phyloP scores from a whole-genome alignment of 2,113 vertebrate genomes.

The Catagonus wagneri region DNA sequence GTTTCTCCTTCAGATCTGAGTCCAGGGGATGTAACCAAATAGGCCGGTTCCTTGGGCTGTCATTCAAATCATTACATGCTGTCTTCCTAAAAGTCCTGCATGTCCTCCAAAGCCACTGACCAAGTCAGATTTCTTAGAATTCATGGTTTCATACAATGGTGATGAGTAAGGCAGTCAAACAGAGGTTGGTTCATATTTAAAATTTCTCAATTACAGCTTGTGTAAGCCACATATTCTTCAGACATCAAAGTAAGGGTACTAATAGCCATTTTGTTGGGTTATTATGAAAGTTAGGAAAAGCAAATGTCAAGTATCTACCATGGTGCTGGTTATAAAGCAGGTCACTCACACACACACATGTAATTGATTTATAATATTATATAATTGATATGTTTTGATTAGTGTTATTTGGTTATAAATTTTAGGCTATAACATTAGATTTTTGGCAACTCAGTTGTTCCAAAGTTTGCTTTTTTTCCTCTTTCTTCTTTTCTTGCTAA shows the following conservation, averaged over 20 bases:
- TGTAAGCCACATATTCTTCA: background rate
- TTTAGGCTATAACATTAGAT: background rate
- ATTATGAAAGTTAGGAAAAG: background rate
- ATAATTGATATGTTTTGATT: background rate
- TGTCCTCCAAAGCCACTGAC: background rate
- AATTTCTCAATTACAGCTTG: background rate
- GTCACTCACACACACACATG: too few relatives aligned
- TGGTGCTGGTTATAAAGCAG: background rate
- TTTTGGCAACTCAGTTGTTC: background rate
- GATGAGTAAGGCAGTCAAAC: background rate
- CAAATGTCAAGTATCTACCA: background rate
- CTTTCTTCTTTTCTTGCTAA: background rate
- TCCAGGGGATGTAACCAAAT: background rate
- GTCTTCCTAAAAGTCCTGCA: background rate
- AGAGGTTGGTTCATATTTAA: background rate
- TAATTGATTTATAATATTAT: background rate
- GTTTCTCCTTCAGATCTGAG: background rate
- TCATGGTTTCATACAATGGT: background rate
- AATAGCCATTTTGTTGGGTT: background rate
- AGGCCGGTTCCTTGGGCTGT: background rate
- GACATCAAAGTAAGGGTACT: background rate
- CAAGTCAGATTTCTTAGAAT: background rate
- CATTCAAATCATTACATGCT: background rate
- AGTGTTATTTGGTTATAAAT: background rate
- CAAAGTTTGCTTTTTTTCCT: background rate